Evolutionary conservation across 2,113 vertebrate genomes (phyloP).

Genomic region (Macroglossus sobrinus): DNA sequence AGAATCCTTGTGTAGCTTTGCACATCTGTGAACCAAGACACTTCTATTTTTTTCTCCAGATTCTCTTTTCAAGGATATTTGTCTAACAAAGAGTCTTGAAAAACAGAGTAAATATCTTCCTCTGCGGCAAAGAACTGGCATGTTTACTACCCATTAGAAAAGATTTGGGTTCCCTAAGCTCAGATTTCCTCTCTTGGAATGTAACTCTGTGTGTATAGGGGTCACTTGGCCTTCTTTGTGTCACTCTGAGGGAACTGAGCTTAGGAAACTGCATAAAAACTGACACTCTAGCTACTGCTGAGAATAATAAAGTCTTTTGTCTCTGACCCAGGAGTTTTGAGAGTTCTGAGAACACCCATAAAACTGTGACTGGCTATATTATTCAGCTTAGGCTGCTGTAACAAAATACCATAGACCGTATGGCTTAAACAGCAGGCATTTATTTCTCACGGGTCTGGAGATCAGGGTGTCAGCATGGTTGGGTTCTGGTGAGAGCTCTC

Average conservation of each 20-base stretch:
- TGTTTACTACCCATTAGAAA: not conserved
- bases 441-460: not conserved
- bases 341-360: not conserved
- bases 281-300: not conserved
- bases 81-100: not conserved
- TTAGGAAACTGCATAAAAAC: not conserved
- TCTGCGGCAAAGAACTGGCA: not conserved
- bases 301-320: not conserved
- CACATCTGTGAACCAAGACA: not conserved
- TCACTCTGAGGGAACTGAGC: not conserved
- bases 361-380: not conserved
- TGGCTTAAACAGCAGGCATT: not conserved
- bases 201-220: not conserved
- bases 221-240: not conserved
- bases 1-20: not conserved
- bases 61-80: not conserved
- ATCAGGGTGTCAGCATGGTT: not conserved
- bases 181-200: not conserved
- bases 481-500: not conserved
- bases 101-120: not conserved
- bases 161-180: not conserved
- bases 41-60: not conserved
- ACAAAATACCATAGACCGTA: not conserved
- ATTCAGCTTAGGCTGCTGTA: not conserved
- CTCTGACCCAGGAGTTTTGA: not conserved